A percentile compares a stretch with the other conserved stretches of the same genome.
Conservation (phyloP, 2,113 vertebrate genomes). For the Tauraco erythrolophus region DNA sequence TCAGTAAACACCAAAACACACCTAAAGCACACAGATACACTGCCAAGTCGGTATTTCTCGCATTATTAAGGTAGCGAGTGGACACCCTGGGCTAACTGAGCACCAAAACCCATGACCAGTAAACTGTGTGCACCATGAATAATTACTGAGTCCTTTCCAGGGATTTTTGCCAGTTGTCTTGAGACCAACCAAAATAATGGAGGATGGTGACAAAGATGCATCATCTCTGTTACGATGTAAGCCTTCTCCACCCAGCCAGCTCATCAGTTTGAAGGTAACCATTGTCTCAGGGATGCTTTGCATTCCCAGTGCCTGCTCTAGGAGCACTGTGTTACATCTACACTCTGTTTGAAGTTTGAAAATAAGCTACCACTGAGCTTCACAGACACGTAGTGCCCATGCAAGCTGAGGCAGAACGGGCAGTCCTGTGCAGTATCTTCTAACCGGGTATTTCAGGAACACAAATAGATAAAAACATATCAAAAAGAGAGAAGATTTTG, state of each 20-base stretch:
- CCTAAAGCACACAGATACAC: background rate
- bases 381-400: background rate
- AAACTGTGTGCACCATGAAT: constrained; percentile 3
- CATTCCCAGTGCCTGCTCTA: constrained; percentile 4
- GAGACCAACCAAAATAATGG: background rate
- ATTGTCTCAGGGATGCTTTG: background rate
- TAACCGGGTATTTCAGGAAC: background rate
- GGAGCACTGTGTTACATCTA: background rate
- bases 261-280: constrained; percentile 22
- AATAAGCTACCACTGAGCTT: background rate
- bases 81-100: background rate
- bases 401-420: background rate
- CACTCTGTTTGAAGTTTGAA: background rate
- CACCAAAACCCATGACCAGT: constrained; percentile 44
- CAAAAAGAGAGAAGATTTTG: background rate
- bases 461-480: background rate
- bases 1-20: background rate
- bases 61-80: constrained; percentile 32
- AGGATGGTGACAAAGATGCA: constrained; percentile 24
- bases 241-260: constrained; percentile 23
- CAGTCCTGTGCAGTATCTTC: background rate
- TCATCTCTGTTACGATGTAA: background rate
- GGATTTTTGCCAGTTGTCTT: background rate
- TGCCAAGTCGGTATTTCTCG: constrained; percentile 35
- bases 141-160: constrained; percentile 25